Evolutionary conservation across 1,140 invertebrate species (phyloP).

Genomic region (Bombyx mori): DNA sequence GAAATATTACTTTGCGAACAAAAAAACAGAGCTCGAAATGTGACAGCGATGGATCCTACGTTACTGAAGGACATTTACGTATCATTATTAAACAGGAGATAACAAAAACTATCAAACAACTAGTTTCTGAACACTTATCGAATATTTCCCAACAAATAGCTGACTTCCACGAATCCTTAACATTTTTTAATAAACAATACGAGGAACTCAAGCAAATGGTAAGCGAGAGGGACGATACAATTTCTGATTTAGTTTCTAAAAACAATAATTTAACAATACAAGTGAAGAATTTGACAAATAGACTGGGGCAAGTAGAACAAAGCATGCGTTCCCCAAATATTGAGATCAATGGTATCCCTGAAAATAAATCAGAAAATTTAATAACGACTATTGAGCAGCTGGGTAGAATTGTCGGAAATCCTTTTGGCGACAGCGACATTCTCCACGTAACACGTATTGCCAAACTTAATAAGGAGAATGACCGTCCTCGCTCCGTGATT

Average conservation of each 20-base stretch:
- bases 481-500: conserved; percentile 15
- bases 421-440: conserved; percentile 1
- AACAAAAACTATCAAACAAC: neutral
- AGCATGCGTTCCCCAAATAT: conserved; percentile 13
- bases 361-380: conserved; percentile 15
- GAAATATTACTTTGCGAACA: neutral
- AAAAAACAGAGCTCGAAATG: neutral
- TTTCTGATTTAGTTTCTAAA: conserved; percentile 1
- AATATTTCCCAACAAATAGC: conserved; percentile 8
- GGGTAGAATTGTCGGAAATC: neutral
- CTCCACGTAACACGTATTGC: conserved; percentile 16
- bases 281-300: conserved; percentile 8
- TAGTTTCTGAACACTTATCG: neutral
- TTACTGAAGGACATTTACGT: neutral
- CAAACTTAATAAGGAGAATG: conserved; percentile 13
- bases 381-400: conserved; percentile 12
- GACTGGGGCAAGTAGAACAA: conserved; percentile 10
- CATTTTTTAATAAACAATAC: conserved; percentile 14
- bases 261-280: conserved; percentile 7
- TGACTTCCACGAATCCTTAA: conserved; percentile 11
- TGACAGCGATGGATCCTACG: neutral
- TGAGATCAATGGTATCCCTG: conserved; percentile 18
- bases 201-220: conserved; percentile 8
- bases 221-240: conserved; percentile 7
- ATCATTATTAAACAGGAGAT: neutral